These are phyloP conservation scores for Pachyrhynchus sulphureomaculatus DNA, from an alignment of 1,140 invertebrate genomes.

Conservation along the genomic window DNA sequence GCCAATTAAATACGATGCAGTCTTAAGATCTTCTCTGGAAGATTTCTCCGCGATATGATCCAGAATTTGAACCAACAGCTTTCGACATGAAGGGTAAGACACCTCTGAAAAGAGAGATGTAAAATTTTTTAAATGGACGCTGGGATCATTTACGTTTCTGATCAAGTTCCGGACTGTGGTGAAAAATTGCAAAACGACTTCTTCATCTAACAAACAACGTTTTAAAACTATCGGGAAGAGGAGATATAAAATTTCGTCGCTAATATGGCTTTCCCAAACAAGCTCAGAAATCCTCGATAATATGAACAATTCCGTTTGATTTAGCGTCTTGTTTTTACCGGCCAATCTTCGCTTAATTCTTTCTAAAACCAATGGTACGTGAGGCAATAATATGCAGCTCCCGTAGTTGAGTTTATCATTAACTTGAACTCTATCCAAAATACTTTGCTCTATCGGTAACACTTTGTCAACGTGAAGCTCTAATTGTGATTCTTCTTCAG, in stretches of 20 bases:
- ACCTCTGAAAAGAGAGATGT: constrained; percentile 67
- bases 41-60: constrained; percentile 54
- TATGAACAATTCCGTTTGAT: constrained; percentile 73
- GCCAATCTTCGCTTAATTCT: constrained; percentile 67
- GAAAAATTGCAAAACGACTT: constrained; percentile 63
- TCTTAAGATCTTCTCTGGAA: constrained; percentile 47
- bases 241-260: constrained; percentile 67
- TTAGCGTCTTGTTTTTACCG: constrained; percentile 61
- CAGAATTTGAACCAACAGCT: constrained; percentile 63
- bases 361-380: constrained; percentile 70
- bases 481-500: constrained; percentile 56
- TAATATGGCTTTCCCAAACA: constrained; percentile 64
- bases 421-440: constrained; percentile 44
- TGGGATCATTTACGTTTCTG: constrained; percentile 64
- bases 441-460: constrained; percentile 36
- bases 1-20: constrained; percentile 57
- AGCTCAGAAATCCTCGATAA: constrained; percentile 76
- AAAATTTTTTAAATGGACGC: constrained; percentile 65
- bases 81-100: constrained; percentile 60
- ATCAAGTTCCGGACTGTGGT: constrained; percentile 74
- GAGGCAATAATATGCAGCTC: constrained; percentile 69
- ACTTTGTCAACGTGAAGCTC: constrained; percentile 48
- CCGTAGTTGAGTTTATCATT: constrained; percentile 66
- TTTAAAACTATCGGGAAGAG: constrained; percentile 74
- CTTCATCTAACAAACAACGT: constrained; percentile 60